Percentiles rank a stretch among this genome's conserved stretches.
phyloP scores from a whole-genome alignment of 2,888 invertebrate genomes.

The Apocheima hispidaria region DNA sequence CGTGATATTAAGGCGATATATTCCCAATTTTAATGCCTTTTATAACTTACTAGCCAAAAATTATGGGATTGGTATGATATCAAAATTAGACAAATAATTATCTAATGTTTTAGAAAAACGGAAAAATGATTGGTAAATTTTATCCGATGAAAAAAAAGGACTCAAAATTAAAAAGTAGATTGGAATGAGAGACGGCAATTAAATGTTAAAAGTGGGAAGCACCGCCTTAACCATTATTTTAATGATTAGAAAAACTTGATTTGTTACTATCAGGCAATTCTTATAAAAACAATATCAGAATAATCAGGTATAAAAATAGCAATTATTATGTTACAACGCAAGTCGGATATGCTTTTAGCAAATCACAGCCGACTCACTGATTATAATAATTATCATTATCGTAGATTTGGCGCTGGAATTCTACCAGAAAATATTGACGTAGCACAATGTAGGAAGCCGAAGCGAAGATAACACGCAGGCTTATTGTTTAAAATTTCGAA shows the following conservation, averaged over 20 bases:
- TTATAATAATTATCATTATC: background rate
- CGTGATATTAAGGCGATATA: too few relatives aligned
- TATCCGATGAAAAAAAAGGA: background rate
- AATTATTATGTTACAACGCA: background rate
- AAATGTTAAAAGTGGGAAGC: too few relatives aligned
- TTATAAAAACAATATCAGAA: background rate
- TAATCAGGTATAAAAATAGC: background rate
- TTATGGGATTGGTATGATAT: too few relatives aligned
- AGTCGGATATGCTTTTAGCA: background rate
- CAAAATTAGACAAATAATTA: too few relatives aligned
- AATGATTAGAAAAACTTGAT: conserved; percentile 2
- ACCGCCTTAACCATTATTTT: background rate
- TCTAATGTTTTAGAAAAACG: too few relatives aligned
- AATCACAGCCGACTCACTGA: background rate
- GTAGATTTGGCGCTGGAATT: background rate
- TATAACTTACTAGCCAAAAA: too few relatives aligned
- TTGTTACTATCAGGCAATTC: conserved; percentile 8
- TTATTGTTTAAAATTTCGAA: too few relatives aligned
- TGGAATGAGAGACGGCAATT: too few relatives aligned
- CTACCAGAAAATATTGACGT: background rate
- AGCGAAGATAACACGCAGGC: too few relatives aligned
- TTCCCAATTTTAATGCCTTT: too few relatives aligned
- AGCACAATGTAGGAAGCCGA: background rate
- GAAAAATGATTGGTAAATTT: too few relatives aligned
- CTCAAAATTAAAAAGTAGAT: background rate